phyloP scores from a whole-genome alignment of 2,797 vertebrate species.

The Miopithecus talapoin region DNA sequence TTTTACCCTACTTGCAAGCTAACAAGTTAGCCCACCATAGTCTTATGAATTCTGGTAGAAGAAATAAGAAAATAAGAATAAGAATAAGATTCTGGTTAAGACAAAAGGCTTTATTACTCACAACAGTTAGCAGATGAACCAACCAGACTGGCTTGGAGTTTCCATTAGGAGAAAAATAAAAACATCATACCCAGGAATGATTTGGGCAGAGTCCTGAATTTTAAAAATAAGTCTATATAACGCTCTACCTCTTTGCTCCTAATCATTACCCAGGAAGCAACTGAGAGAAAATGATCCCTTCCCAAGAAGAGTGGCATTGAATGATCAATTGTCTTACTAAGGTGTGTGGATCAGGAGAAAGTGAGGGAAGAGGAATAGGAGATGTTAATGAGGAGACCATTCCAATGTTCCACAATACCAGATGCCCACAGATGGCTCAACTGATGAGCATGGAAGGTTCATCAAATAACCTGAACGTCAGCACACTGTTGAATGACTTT shows the following conservation, averaged over 20 bases:
- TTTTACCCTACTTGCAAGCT: not conserved
- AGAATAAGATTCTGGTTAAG: not conserved
- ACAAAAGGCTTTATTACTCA: not conserved
- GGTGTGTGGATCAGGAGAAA: not conserved
- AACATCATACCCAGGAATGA: not conserved
- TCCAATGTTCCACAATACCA: not conserved
- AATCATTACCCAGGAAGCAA: not conserved
- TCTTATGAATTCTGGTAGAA: not conserved
- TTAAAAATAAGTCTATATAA: not conserved
- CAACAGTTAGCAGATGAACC: not conserved
- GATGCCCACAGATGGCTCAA: not conserved
- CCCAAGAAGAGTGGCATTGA: not conserved
- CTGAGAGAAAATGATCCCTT: constrained; percentile 11
- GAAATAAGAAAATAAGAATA: constrained; percentile 8
- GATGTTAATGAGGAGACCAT: not conserved
- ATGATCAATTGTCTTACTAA: not conserved
- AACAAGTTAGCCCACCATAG: not conserved
- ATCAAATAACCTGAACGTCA: not conserved
- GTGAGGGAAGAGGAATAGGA: not conserved
- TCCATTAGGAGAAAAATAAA: constrained; percentile 16
- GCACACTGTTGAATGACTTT: not conserved
- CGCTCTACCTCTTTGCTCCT: not conserved
- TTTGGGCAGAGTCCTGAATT: not conserved
- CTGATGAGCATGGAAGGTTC: not conserved
- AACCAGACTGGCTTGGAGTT: not conserved